These are phyloP conservation scores for Nephrotoma guestfalica DNA, from an alignment of 2,888 invertebrate species.

Conservation along the genomic window DNA sequence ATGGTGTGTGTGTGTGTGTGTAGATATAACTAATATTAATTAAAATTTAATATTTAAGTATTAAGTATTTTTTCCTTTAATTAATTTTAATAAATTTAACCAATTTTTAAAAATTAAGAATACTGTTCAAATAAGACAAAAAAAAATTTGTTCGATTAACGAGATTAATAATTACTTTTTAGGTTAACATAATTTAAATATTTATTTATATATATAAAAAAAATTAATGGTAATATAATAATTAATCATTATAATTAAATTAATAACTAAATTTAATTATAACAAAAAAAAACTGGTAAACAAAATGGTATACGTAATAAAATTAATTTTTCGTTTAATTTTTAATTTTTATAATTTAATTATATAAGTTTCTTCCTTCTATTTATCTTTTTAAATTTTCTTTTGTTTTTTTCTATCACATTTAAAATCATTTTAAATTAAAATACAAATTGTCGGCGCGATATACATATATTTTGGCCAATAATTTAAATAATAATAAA, in stretches of 20 bases:
- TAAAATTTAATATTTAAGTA: background rate
- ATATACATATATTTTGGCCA: background rate
- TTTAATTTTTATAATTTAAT: background rate
- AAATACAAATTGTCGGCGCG: background rate
- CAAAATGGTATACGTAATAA: background rate
- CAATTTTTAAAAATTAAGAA: background rate
- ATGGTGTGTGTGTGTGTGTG: background rate
- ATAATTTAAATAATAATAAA: background rate
- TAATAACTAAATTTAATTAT: background rate
- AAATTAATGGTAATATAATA: background rate
- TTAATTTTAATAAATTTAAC: background rate
- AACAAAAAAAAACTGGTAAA: background rate
- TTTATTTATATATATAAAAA: background rate
- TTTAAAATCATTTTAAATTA: background rate
- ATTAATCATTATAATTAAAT: background rate
- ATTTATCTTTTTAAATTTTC: background rate
- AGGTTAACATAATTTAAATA: background rate
- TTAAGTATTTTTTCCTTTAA: background rate
- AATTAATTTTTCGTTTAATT: background rate
- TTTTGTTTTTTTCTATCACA: background rate
- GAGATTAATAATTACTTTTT: background rate
- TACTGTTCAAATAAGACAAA: background rate
- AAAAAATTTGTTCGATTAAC: background rate
- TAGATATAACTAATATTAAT: background rate
- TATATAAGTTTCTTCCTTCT: background rate